phyloP scores from a whole-genome alignment of 2,113 vertebrate genomes.

The Prietella phreatophila region DNA sequence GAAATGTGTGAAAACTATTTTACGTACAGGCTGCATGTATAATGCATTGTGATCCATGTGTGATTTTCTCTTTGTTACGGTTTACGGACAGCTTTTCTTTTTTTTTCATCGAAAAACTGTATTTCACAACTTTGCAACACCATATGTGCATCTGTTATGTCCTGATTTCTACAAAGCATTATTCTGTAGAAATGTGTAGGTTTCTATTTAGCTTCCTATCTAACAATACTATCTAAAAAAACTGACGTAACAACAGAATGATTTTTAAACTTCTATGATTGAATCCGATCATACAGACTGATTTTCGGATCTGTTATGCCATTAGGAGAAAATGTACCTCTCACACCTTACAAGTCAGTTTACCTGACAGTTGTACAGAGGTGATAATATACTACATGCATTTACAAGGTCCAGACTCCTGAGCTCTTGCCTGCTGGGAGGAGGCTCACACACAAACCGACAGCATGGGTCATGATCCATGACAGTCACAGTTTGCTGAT shows the following conservation, averaged over 20 bases:
- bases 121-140: background rate
- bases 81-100: background rate
- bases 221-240: background rate
- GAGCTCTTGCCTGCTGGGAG: background rate
- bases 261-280: background rate
- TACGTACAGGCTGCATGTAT: background rate
- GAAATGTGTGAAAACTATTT: conserved; percentile 12
- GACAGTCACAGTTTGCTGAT: background rate
- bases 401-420: background rate
- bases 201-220: background rate
- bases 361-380: background rate
- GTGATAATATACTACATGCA: conserved; percentile 3
- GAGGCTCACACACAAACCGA: background rate
- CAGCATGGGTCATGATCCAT: background rate
- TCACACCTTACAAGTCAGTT: background rate
- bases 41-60: conserved; percentile 5
- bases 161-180: background rate
- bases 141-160: conserved; percentile 5
- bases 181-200: background rate
- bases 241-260: background rate
- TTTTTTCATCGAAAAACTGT: background rate
- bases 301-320: no score
- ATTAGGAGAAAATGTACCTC: background rate
- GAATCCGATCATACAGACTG: background rate
- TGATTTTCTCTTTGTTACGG: background rate